Evolutionary conservation across 2,113 vertebrate species (phyloP).

Genomic region (Lophotis ruficrista): DNA sequence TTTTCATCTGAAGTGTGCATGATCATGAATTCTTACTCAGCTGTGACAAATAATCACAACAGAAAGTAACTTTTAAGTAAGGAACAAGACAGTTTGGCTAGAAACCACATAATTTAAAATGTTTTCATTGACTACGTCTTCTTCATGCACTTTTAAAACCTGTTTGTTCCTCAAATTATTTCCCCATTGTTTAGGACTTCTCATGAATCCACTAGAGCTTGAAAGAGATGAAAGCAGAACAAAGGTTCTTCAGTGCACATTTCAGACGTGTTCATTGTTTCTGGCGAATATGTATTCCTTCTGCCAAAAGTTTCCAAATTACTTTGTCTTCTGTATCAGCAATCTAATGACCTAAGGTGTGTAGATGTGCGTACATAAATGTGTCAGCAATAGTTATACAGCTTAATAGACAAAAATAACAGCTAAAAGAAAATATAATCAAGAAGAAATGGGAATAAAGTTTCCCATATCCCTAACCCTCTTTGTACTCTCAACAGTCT

Average conservation of each 20-base stretch:
- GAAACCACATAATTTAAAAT: neutral
- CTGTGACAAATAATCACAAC: neutral
- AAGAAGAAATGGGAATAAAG: constrained; percentile 36
- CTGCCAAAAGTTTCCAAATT: constrained; percentile 18
- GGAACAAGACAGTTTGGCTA: neutral
- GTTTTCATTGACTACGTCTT: neutral
- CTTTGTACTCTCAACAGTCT: constrained; percentile 30
- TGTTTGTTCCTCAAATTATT: neutral
- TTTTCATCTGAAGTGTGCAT: neutral
- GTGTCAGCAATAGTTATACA: neutral
- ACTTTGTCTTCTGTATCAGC: constrained; percentile 9
- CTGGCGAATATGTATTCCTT: neutral
- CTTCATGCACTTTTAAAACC: neutral
- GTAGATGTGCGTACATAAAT: neutral
- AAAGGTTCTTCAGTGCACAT: constrained; percentile 23
- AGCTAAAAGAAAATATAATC: neutral
- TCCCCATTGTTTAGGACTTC: neutral
- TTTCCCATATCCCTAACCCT: neutral
- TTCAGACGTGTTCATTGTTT: neutral
- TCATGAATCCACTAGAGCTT: neutral
- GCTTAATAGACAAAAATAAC: constrained; percentile 42
- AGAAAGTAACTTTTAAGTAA: neutral
- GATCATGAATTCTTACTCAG: neutral
- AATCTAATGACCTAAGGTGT: constrained; percentile 21
- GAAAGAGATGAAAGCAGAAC: constrained; percentile 17